phyloP scores from a whole-genome alignment of 2,113 vertebrate species.

The Sciurus niger region DNA sequence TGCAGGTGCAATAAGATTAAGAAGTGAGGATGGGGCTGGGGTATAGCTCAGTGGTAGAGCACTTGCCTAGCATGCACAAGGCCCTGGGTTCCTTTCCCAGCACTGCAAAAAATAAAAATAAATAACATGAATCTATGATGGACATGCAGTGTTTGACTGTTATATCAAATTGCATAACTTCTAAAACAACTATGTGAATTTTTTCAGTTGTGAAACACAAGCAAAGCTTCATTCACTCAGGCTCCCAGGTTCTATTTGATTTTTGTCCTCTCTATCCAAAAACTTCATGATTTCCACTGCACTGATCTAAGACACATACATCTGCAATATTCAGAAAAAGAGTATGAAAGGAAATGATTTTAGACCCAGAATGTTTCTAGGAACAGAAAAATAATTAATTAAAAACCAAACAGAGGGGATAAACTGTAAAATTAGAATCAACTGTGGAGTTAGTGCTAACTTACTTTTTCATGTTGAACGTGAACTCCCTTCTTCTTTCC shows the following conservation, averaged over 20 bases:
- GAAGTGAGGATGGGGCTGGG: background rate
- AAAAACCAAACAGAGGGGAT: background rate
- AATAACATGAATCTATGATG: background rate
- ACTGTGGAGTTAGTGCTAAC: background rate
- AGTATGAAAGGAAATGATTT: background rate
- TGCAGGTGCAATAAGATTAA: background rate
- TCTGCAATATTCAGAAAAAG: background rate
- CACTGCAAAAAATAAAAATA: background rate
- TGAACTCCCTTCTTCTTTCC: slow-evolving; percentile 73
- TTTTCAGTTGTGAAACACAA: background rate
- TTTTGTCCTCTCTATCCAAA: background rate
- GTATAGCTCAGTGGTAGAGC: no score
- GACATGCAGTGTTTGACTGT: background rate
- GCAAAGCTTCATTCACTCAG: background rate
- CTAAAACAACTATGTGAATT: background rate
- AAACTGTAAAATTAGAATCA: background rate
- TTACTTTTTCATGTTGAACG: slow-evolving; percentile 74
- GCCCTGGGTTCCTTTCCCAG: background rate
- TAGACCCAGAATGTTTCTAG: background rate
- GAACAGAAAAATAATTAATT: background rate
- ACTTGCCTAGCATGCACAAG: background rate
- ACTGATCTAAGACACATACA: background rate
- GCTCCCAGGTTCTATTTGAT: background rate
- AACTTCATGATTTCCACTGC: slow-evolving; percentile 39
- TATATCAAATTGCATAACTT: background rate